Conservation (phyloP, 2,113 vertebrate genomes). For the Agelaius tricolor region DNA sequence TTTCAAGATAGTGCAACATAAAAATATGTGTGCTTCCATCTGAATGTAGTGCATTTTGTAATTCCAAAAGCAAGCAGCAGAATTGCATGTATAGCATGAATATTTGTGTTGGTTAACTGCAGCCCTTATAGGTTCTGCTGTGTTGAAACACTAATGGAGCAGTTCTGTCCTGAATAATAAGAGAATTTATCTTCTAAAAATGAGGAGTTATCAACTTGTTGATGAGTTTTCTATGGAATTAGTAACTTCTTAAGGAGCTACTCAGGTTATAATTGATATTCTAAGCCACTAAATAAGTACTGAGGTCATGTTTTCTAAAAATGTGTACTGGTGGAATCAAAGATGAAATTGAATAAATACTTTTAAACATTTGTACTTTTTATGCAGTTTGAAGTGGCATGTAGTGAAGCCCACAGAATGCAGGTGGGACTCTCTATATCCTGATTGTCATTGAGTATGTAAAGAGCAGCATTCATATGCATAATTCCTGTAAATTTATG, state of each 20-base stretch:
- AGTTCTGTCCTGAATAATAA: neutral
- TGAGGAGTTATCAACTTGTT: neutral
- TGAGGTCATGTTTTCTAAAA: neutral
- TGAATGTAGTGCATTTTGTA: neutral
- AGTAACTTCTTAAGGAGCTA: neutral
- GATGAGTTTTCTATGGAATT: neutral
- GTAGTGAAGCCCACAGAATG: neutral
- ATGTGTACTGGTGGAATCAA: neutral
- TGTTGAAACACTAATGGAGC: neutral
- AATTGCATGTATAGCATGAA: neutral
- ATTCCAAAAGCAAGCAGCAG: neutral
- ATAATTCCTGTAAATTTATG: neutral
- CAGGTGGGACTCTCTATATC: neutral
- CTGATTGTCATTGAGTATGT: neutral
- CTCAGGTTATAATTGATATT: neutral
- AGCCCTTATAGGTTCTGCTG: neutral
- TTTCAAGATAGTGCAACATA: neutral
- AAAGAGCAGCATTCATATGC: neutral
- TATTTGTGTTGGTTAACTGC: neutral
- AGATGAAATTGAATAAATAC: neutral
- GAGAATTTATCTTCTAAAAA: neutral
- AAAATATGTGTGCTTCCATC: neutral
- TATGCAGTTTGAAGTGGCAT: neutral
- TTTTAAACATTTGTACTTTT: neutral
- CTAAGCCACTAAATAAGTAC: neutral